phyloP scores from a whole-genome alignment of 2,888 invertebrate genomes.

The Platerodrilus igneus region DNA sequence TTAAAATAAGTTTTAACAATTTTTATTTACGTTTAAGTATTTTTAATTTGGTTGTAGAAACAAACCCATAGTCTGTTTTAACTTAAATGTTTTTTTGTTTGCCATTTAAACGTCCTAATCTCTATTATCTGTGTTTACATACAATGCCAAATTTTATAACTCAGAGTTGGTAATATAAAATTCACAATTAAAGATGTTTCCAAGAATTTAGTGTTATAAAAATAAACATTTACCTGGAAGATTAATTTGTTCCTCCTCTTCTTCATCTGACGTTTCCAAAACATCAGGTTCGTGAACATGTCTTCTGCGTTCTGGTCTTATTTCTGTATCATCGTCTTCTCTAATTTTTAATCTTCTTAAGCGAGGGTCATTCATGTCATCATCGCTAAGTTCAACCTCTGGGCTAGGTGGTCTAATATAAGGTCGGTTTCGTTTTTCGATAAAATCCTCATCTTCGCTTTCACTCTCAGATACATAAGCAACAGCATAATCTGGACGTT shows the following conservation, averaged over 20 bases:
- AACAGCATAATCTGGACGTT: slow-evolving; percentile 94
- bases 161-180: too few species aligned
- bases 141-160: too few species aligned
- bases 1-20: too few species aligned
- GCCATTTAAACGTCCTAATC: too few species aligned
- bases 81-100: too few species aligned
- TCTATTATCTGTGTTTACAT: too few species aligned
- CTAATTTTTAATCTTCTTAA: slow-evolving; percentile 63
- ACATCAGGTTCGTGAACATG: slow-evolving; percentile 68
- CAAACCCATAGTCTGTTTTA: too few species aligned
- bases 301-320: slow-evolving; percentile 55
- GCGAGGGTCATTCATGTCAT: slow-evolving; percentile 75
- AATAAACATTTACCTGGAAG: slow-evolving; percentile 33
- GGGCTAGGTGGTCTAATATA: slow-evolving; percentile 32
- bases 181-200: slow-evolving; percentile 1
- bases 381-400: slow-evolving; percentile 40
- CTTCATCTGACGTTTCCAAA: slow-evolving; percentile 57
- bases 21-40: too few species aligned
- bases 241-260: slow-evolving; percentile 48
- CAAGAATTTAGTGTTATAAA: slow-evolving; percentile 28
- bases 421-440: slow-evolving; percentile 56
- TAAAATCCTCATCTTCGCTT: slow-evolving; percentile 82
- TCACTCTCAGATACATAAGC: slow-evolving; percentile 81
- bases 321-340: slow-evolving; percentile 50
- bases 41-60: too few species aligned